These are phyloP conservation scores for Ormyrus labotus DNA, from an alignment of 2,888 invertebrate genomes.

Conservation along the genomic window DNA sequence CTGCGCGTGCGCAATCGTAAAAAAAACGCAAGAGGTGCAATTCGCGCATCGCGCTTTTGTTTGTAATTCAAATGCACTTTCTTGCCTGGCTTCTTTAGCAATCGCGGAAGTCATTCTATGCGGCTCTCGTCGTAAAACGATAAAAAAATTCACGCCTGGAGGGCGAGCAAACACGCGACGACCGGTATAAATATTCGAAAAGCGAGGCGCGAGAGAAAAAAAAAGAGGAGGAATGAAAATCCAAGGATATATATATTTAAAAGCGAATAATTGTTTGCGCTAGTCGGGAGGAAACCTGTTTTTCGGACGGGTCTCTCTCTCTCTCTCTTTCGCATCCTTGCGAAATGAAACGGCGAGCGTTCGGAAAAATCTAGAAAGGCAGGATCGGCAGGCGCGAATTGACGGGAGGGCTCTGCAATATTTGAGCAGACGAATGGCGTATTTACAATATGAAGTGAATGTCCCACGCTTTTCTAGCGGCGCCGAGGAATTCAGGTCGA, in stretches of 20 bases:
- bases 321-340: not conserved
- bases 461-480: too few species aligned
- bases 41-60: not conserved
- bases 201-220: not conserved
- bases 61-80: conserved; percentile 32
- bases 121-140: not conserved
- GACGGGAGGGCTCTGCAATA: too few species aligned
- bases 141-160: not conserved
- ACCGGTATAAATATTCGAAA: not conserved
- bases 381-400: not conserved
- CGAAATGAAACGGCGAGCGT: conserved; percentile 10
- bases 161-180: conserved; percentile 10
- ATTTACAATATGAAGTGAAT: too few species aligned
- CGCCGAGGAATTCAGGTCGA: too few species aligned
- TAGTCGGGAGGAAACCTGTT: conserved; percentile 31
- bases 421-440: too few species aligned
- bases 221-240: too few species aligned
- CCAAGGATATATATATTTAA: too few species aligned
- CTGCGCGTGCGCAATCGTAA: not conserved
- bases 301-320: conserved; percentile 37
- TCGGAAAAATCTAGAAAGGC: conserved; percentile 1
- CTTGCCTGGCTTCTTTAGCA: conserved; percentile 2
- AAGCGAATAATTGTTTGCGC: not conserved
- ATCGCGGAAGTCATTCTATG: conserved; percentile 19
- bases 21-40: not conserved